These are phyloP conservation scores for Rhodophaea formosa DNA, from an alignment of 2,888 invertebrate species.

Conservation along the genomic window DNA sequence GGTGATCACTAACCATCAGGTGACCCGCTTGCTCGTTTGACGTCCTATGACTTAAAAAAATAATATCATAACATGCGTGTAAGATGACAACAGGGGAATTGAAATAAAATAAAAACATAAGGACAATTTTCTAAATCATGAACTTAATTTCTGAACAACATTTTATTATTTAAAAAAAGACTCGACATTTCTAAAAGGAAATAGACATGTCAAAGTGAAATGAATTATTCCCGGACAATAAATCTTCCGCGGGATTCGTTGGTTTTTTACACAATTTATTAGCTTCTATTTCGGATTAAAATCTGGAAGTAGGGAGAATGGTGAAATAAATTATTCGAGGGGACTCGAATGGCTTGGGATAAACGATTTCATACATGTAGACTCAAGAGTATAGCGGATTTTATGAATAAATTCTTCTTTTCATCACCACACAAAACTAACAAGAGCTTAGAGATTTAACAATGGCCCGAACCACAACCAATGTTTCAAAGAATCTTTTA, in stretches of 20 bases:
- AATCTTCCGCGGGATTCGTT: conserved; percentile 3
- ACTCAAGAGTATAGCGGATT: background rate
- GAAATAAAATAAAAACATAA: too few relatives aligned
- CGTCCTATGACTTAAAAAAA: too few relatives aligned
- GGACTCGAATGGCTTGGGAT: conserved; percentile 1
- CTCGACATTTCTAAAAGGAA: background rate
- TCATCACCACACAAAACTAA: background rate
- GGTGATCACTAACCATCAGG: too few relatives aligned
- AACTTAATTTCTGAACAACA: too few relatives aligned
- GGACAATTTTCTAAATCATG: too few relatives aligned
- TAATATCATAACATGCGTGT: too few relatives aligned
- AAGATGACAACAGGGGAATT: too few relatives aligned
- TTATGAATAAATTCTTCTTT: background rate
- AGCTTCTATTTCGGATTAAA: conserved; percentile 12
- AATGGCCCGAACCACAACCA: too few relatives aligned
- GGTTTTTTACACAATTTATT: conserved; percentile 13
- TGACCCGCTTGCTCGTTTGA: too few relatives aligned
- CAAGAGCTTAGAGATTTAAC: too few relatives aligned
- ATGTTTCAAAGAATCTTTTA: too few relatives aligned
- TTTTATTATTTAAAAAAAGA: background rate
- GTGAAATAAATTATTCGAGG: conserved; percentile 14
- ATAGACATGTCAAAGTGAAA: conserved; percentile 6
- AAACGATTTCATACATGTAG: background rate
- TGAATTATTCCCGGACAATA: conserved; percentile 12
- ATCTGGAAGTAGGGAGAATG: background rate